These are phyloP conservation scores for Abscondita cerata DNA, from an alignment of 2,888 invertebrate genomes.

Conservation along the genomic window DNA sequence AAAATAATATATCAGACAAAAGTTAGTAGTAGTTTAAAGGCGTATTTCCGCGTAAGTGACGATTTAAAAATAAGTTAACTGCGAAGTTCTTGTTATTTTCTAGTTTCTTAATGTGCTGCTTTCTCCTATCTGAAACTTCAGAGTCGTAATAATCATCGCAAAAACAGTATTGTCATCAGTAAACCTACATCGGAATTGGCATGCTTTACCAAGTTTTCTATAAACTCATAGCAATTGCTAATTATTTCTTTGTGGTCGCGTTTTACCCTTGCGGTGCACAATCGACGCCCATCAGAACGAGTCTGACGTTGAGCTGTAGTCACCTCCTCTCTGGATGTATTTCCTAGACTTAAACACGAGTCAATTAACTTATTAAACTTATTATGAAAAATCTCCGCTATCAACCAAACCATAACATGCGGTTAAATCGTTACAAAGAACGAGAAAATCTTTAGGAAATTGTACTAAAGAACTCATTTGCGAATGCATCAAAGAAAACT, in stretches of 20 bases:
- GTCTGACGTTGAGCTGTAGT: too few species aligned
- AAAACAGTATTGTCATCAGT: not conserved
- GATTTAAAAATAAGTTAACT: not conserved
- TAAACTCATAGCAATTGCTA: not conserved
- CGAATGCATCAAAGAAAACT: conserved; percentile 12
- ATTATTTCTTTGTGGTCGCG: not conserved
- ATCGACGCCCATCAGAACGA: too few species aligned
- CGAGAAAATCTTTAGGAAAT: not conserved
- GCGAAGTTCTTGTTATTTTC: not conserved
- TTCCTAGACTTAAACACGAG: not conserved
- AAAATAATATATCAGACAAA: too few species aligned
- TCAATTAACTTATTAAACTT: not conserved
- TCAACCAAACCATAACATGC: not conserved
- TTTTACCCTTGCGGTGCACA: too few species aligned
- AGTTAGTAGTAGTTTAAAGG: not conserved
- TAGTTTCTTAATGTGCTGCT: not conserved
- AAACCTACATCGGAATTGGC: not conserved
- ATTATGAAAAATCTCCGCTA: not conserved
- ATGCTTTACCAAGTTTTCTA: not conserved
- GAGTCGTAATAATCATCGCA: not conserved
- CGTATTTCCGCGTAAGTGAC: not conserved
- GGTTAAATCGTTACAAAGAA: not conserved
- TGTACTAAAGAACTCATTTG: not conserved
- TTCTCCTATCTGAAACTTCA: not conserved
- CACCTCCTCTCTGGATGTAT: too few species aligned